A percentile compares a stretch with the other conserved stretches of the same genome.
These are phyloP conservation scores for Altica lythri DNA, from an alignment of 2,888 invertebrate genomes.

Conservation along the genomic window DNA sequence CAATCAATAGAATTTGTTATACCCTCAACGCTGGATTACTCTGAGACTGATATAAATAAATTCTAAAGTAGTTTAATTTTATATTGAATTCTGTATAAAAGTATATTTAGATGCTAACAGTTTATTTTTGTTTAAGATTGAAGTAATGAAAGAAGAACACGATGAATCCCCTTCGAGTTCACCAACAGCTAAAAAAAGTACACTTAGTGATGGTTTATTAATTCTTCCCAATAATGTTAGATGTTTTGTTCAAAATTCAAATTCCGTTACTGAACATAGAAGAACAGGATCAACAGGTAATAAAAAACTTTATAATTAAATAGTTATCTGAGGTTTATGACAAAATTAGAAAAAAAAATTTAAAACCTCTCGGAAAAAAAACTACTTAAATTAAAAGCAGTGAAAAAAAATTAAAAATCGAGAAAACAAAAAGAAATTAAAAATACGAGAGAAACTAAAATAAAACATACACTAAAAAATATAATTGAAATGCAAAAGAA, in stretches of 20 bases:
- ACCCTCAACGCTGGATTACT: too few relatives aligned
- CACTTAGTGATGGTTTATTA: constrained; percentile 42
- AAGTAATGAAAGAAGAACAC: constrained; percentile 24
- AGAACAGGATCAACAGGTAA: constrained; percentile 28
- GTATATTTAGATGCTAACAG: too few relatives aligned
- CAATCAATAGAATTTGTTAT: background rate
- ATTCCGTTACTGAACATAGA: constrained; percentile 16
- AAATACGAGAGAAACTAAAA: background rate
- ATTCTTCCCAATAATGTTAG: constrained; percentile 43
- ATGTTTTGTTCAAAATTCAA: constrained; percentile 11
- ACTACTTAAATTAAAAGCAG: background rate
- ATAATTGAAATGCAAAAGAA: background rate
- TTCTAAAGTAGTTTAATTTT: too few relatives aligned
- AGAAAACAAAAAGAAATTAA: background rate
- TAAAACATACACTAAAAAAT: background rate
- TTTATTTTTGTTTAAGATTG: too few relatives aligned
- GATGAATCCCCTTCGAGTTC: constrained; percentile 25
- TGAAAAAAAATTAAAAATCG: too few relatives aligned
- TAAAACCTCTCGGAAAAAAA: background rate
- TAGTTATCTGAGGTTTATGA: too few relatives aligned
- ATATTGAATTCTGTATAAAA: too few relatives aligned
- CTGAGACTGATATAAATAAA: too few relatives aligned
- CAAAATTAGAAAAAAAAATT: background rate
- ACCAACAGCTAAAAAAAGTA: constrained; percentile 22
- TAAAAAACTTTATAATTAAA: background rate